Evolutionary conservation across 2,888 invertebrate species (phyloP).

Genomic region (Timandra comae): DNA sequence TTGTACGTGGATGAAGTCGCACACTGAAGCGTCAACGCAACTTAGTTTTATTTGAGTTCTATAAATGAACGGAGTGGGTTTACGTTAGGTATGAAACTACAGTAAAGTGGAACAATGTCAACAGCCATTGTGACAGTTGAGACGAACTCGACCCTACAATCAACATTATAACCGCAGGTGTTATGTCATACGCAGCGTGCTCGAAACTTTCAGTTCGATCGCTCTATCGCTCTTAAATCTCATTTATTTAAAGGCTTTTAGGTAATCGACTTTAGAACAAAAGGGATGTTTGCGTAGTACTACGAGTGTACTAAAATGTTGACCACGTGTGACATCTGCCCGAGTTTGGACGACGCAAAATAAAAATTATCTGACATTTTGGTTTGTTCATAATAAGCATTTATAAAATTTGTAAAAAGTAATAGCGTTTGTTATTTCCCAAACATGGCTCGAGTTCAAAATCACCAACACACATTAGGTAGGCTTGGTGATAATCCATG

Average conservation of each 20-base stretch:
- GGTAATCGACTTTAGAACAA: constrained; percentile 8
- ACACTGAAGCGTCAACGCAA: constrained; percentile 32
- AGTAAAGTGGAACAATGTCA: constrained; percentile 12
- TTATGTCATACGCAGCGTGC: too few species aligned
- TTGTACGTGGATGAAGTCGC: constrained; percentile 32
- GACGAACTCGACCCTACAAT: too few species aligned
- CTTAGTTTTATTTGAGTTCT: constrained; percentile 43
- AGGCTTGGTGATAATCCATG: too few species aligned
- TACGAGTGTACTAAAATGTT: constrained; percentile 7
- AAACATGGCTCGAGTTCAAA: too few species aligned
- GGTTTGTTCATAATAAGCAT: too few species aligned
- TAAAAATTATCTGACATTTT: too few species aligned
- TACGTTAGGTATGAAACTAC: constrained; percentile 21
- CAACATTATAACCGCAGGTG: too few species aligned
- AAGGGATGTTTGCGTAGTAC: neutral
- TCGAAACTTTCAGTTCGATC: too few species aligned
- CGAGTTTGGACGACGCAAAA: constrained; percentile 1
- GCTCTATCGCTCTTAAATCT: constrained; percentile 1
- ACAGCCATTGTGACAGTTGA: too few species aligned
- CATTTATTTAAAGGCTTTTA: constrained; percentile 13
- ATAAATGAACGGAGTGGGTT: constrained; percentile 34
- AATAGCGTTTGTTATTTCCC: too few species aligned
- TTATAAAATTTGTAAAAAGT: too few species aligned
- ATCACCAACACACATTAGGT: too few species aligned
- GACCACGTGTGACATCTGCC: constrained; percentile 12